phyloP scores from a whole-genome alignment of 2,888 invertebrate genomes.

The Nineta flava region DNA sequence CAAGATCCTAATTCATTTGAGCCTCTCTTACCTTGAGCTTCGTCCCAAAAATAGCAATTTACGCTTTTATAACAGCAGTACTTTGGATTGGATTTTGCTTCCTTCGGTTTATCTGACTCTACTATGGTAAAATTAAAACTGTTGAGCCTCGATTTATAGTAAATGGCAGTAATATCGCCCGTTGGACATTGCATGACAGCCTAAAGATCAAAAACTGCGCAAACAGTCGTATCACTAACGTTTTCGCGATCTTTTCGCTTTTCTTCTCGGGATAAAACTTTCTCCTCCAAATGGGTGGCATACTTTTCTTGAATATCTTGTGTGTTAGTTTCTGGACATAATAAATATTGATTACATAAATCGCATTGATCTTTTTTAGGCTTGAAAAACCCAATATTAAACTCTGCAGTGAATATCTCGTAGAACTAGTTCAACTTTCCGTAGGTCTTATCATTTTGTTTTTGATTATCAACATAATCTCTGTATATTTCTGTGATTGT shows the following conservation, averaged over 20 bases:
- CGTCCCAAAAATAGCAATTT: conserved; percentile 18
- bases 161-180: neutral
- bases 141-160: neutral
- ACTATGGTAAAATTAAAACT: neutral
- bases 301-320: conserved; percentile 8
- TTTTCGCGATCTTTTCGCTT: conserved; percentile 1
- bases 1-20: conserved; percentile 14
- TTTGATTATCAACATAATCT: conserved; percentile 11
- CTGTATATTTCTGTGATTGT: conserved; percentile 13
- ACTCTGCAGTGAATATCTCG: conserved; percentile 11
- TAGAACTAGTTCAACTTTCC: conserved; percentile 7
- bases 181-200: neutral
- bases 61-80: neutral
- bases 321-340: conserved; percentile 10
- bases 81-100: neutral
- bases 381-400: conserved; percentile 10
- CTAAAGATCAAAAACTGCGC: neutral
- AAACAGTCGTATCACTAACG: neutral
- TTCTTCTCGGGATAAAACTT: neutral
- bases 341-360: conserved; percentile 11
- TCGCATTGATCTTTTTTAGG: conserved; percentile 13
- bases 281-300: neutral
- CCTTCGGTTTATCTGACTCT: no score
- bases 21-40: conserved; percentile 14
- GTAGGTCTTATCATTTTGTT: conserved; percentile 8